Percentiles rank a stretch among this genome's conserved stretches.
Conservation (phyloP, 23 tunicate genomes). For the Ascidia mentula region DNA sequence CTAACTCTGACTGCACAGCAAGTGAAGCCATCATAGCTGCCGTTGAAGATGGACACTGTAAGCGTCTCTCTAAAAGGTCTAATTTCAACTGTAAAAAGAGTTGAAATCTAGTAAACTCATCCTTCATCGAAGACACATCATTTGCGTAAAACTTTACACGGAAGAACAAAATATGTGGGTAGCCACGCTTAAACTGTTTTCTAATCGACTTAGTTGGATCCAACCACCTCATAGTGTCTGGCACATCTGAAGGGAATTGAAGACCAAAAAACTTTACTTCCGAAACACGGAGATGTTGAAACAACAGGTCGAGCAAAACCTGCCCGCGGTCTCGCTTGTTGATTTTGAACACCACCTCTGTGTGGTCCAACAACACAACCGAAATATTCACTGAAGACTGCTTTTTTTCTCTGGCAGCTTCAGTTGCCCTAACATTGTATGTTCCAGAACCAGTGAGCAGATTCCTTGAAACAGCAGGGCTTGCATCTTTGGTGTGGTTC, state of each 20-base stretch:
- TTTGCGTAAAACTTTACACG: slow-evolving; percentile 82
- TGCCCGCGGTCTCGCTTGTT: slow-evolving; percentile 92
- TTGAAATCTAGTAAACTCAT: slow-evolving; percentile 79
- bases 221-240: slow-evolving; percentile 89
- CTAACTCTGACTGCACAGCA: slow-evolving; percentile 80
- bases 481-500: slow-evolving; percentile 33
- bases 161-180: slow-evolving; percentile 76
- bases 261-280: slow-evolving; percentile 85
- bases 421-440: slow-evolving; percentile 47
- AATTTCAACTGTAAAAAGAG: slow-evolving; percentile 78
- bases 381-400: slow-evolving; percentile 68
- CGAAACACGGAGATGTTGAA: slow-evolving; percentile 49
- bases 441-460: slow-evolving; percentile 21
- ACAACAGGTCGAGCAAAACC: slow-evolving; percentile 67
- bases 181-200: slow-evolving; percentile 93
- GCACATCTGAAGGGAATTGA: slow-evolving; percentile 90
- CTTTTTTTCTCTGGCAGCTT: slow-evolving; percentile 57
- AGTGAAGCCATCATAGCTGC: slow-evolving; percentile 65
- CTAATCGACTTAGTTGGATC: slow-evolving; percentile 89
- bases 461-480: slow-evolving; percentile 25
- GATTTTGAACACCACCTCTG: slow-evolving; percentile 73
- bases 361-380: slow-evolving; percentile 72
- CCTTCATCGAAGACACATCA: slow-evolving; percentile 63
- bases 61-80: slow-evolving; percentile 68
- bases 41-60: slow-evolving; percentile 38